Percentiles rank a stretch among this genome's conserved stretches.
These are phyloP conservation scores for Tridacna crocea DNA, from an alignment of 2,888 invertebrate species.

Conservation along the genomic window DNA sequence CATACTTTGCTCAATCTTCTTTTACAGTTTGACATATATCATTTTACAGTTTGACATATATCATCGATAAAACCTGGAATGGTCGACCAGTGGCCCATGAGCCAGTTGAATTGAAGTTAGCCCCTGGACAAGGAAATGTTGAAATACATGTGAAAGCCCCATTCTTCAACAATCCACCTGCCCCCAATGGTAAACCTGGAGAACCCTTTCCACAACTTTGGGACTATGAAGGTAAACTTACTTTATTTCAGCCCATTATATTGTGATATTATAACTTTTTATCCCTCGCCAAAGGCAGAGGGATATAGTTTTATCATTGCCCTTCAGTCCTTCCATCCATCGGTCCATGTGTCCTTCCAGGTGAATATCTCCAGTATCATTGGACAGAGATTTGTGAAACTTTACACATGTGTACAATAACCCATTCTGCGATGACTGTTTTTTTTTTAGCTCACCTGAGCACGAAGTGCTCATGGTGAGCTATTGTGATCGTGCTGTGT, in stretches of 20 bases:
- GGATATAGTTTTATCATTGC: background rate
- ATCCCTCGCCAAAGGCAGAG: no score
- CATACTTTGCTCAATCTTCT: no score
- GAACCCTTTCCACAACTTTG: constrained; percentile 83
- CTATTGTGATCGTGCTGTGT: no score
- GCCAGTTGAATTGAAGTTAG: constrained; percentile 67
- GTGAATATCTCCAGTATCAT: background rate
- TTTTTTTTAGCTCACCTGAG: no score
- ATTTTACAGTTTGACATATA: constrained; percentile 50
- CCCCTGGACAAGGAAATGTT: constrained; percentile 45
- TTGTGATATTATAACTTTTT: background rate
- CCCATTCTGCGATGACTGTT: background rate
- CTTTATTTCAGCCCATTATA: background rate
- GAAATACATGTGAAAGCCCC: constrained; percentile 78
- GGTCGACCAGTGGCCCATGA: constrained; percentile 66
- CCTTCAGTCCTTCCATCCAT: no score
- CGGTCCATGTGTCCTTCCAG: background rate
- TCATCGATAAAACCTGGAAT: constrained; percentile 73
- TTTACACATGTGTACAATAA: no score
- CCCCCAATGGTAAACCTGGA: constrained; percentile 79
- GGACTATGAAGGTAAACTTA: constrained; percentile 85
- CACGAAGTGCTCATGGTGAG: no score
- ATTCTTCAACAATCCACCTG: constrained; percentile 83
- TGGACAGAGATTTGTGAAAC: no score
- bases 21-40: constrained; percentile 40